Evolutionary conservation across 2,113 vertebrate genomes (phyloP), one percentile per base, ranked within the genome.

Genomic region (Anguilla rostrata): DNA sequence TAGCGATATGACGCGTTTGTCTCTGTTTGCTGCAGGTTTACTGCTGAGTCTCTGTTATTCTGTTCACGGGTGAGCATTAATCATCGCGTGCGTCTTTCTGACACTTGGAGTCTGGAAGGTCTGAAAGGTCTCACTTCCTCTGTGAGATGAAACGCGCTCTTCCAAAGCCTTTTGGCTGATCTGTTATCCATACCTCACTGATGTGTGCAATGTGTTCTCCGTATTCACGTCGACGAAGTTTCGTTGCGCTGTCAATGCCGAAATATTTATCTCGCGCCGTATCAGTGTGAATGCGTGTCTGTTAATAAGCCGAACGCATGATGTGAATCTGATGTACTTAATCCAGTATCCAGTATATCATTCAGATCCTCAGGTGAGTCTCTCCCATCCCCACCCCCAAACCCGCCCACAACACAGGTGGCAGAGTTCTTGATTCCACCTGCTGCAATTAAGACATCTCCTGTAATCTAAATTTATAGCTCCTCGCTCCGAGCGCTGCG

Each of bases 391-490:
- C 20, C 9, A 18, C 46, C 22, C 78, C 8, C 56, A 34, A 4
- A 78, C 40, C 14, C 56, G 5, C 15, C 5, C 5, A 9, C 11
- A 12, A 53, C 49, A 14, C 7, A 12, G 49, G 22, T 53, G 84
- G 85, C 66, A 84, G 66, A n/a, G 46, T 78, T 41, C 34, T 78
- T 83, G 87, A 85, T 92, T 95, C 91, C 94, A 95, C 94, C 94
- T 95, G 94, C 93, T 90, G 87, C 92, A 91, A 89, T 92, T 92
- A 90, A 91, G 91, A 92, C 92, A 90, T 87, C 90, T 91, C 92
- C 92, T 92, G 93, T 90, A 92, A 94, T 90, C 90, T 91, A 89
- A 95, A 95, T 95, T 95, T 94, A 95, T 84, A 95, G 92, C 88
- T 91, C 75, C 75, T 78, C 39, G 86, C 91, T 92, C 18, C 2